Evolutionary conservation across 2,797 vertebrate genomes (phyloP), one percentile per base, ranked within the genome.

Genomic region (Rhadinocentrus ornatus): DNA sequence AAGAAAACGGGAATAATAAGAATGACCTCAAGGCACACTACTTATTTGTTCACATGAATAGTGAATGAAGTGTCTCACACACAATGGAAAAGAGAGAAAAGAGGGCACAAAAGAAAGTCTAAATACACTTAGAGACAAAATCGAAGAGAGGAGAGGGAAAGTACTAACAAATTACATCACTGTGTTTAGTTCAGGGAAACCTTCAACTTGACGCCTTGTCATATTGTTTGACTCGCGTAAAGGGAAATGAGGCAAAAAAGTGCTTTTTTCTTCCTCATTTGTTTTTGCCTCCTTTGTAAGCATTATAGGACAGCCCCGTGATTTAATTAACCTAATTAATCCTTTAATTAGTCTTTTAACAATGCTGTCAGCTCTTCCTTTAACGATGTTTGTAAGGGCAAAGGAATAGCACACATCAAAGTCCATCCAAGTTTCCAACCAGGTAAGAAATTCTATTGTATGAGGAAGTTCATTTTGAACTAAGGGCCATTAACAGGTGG

Each of bases 171-270:
- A 54, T 54, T 6, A 26, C 13, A 29, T 54, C 52, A 6, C 12
- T 29, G 11, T 26, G 13, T 53, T 53, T 53, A 27, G 50, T 27
- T 27, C 13, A 53, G 50, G 26, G 50, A 53, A 24, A 2, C 12
- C 24, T 13, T 53, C 12, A 63, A 59, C 56, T 11, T n/a, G 24
- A 59, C 62, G 57, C 18, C 24, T 44, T 72, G 53, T 61, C 59
- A 55, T 75, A 52, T 78, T 77, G 71, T 84, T 73, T 58, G 73
- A 55, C 32, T 69, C 50, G 54, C 54, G 69, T 54, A 55, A 70
- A 77, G 59, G 59, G 24, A 62, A 76, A 70, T 60, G 34, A 72
- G 35, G 13, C 70, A 67, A 75, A 85, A 78, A 81, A 78, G 57
- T 55, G 16, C 26, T 34, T 50, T 60, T 73, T 72, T 80, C 52